Evolutionary conservation across 2,113 vertebrate genomes (phyloP).

Genomic region (Tricholaema leucomelas): DNA sequence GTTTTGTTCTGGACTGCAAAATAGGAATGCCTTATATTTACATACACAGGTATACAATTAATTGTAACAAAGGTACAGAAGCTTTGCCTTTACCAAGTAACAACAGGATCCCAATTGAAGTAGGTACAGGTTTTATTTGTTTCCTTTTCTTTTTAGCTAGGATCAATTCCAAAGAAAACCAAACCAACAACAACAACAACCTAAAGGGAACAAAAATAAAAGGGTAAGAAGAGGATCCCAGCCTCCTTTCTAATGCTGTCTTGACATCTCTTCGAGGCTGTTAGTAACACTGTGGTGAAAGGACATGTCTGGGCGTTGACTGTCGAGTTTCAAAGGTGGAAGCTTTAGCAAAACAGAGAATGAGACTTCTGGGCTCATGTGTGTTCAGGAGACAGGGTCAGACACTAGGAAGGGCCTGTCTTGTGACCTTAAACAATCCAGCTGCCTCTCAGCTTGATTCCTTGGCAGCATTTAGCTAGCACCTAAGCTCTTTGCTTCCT

Average conservation of each 20-base stretch:
- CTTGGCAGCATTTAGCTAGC: slow-evolving; percentile 38
- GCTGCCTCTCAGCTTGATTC: neutral
- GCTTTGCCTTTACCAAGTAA: slow-evolving; percentile 97
- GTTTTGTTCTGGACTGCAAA: slow-evolving; percentile 99
- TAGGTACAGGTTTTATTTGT: slow-evolving; percentile 71
- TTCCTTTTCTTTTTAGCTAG: slow-evolving; percentile 66
- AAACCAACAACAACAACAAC: slow-evolving; percentile 73
- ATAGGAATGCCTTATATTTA: slow-evolving; percentile 99
- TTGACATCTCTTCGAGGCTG: slow-evolving; percentile 85
- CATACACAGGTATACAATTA: slow-evolving; percentile 99
- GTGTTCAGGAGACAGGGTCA: slow-evolving; percentile 47
- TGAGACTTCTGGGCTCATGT: slow-evolving; percentile 16
- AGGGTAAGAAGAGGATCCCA: too few relatives aligned
- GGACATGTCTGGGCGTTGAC: slow-evolving; percentile 78
- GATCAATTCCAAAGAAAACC: slow-evolving; percentile 71
- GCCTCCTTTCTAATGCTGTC: slow-evolving; percentile 73
- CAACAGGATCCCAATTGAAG: slow-evolving; percentile 93
- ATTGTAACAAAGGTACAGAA: slow-evolving; percentile 99
- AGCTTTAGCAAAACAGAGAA: slow-evolving; percentile 81
- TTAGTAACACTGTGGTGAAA: slow-evolving; percentile 92
- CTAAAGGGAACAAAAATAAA: slow-evolving; percentile 65
- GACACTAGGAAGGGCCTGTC: slow-evolving; percentile 49
- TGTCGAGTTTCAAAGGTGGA: slow-evolving; percentile 82
- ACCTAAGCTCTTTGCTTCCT: slow-evolving; percentile 42
- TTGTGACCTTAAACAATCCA: slow-evolving; percentile 26